Conservation (phyloP, 1,140 invertebrate species). For the Ips nitidus region DNA sequence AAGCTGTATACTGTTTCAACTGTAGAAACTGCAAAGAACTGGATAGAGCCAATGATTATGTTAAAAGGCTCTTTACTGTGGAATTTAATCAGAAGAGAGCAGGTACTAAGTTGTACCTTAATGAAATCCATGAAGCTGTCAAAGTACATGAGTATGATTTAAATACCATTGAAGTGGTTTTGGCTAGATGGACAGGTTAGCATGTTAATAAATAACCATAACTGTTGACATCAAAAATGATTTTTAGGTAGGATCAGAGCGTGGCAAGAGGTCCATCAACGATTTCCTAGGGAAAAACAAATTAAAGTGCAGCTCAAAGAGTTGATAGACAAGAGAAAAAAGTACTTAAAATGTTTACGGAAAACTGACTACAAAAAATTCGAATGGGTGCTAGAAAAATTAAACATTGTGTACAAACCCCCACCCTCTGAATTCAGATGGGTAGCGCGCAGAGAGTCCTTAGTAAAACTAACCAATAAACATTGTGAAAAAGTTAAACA, state of each 20-base stretch:
- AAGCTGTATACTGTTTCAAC: neutral
- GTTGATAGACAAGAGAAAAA: constrained; percentile 75
- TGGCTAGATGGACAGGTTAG: constrained; percentile 53
- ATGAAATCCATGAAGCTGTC: constrained; percentile 56
- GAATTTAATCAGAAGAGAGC: constrained; percentile 55
- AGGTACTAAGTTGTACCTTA: constrained; percentile 48
- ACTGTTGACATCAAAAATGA: neutral
- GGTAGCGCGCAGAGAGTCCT: constrained; percentile 66
- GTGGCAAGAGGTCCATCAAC: constrained; percentile 56
- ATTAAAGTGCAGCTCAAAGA: constrained; percentile 65
- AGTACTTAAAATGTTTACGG: constrained; percentile 67
- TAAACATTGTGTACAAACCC: constrained; percentile 76
- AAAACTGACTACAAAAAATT: constrained; percentile 79
- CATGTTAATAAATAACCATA: neutral
- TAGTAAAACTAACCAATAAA: constrained; percentile 64
- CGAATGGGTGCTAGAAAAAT: constrained; percentile 81
- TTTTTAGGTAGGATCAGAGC: constrained; percentile 53
- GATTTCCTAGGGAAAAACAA: constrained; percentile 56
- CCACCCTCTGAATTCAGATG: constrained; percentile 62
- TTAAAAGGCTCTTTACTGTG: constrained; percentile 61
- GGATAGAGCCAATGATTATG: constrained; percentile 57
- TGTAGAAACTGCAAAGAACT: constrained; percentile 56
- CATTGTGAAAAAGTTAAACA: constrained; percentile 68
- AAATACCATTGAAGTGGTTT: constrained; percentile 59
- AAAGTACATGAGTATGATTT: constrained; percentile 59